These are phyloP conservation scores for Sebastes minor DNA, from an alignment of 2,797 vertebrate species.

Conservation along the genomic window DNA sequence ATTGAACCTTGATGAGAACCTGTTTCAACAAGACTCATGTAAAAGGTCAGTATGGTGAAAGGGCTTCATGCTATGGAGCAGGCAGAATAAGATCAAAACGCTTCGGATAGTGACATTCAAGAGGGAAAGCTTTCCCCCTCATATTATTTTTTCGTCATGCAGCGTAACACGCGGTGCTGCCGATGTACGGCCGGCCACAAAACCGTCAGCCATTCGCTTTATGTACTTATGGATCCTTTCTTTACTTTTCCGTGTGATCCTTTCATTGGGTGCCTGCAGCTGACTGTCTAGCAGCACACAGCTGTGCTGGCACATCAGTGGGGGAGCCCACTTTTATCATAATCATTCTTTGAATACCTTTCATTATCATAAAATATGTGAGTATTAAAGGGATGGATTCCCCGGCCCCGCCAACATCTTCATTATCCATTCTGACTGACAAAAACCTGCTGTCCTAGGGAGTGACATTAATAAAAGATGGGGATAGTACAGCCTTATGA, in stretches of 20 bases:
- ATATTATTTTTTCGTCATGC: constrained; percentile 64
- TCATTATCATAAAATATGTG: constrained; percentile 83
- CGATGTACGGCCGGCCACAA: constrained; percentile 28
- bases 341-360: constrained; percentile 81
- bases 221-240: constrained; percentile 58
- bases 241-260: constrained; percentile 65
- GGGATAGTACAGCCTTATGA: constrained; percentile 86
- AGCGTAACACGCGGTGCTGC: constrained; percentile 36
- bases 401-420: constrained; percentile 70
- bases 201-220: constrained; percentile 50
- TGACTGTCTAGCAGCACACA: constrained; percentile 63
- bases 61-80: constrained; percentile 60
- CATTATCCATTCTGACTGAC: constrained; percentile 81
- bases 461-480: constrained; percentile 80
- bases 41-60: constrained; percentile 60
- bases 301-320: constrained; percentile 71
- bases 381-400: constrained; percentile 77
- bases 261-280: constrained; percentile 65
- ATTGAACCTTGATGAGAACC: constrained; percentile 47
- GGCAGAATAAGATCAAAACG: constrained; percentile 61
- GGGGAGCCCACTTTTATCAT: constrained; percentile 76
- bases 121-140: constrained; percentile 38
- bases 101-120: constrained; percentile 58
- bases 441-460: constrained; percentile 74
- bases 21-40: constrained; percentile 48